Conservation (phyloP, 2,113 vertebrate species). For the Pygathrix nemaeus region DNA sequence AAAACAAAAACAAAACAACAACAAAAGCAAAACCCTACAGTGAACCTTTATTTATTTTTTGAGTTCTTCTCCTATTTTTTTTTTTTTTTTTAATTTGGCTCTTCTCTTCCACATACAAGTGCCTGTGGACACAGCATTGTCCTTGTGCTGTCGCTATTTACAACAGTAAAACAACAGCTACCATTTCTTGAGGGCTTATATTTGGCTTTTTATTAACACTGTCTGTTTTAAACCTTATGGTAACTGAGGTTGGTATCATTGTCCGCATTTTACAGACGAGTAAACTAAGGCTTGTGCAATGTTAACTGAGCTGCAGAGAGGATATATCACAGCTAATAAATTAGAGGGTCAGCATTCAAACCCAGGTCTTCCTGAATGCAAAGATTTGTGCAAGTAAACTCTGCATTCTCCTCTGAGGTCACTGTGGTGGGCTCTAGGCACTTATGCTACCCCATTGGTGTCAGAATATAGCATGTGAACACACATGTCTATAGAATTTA, state of each 20-base stretch:
- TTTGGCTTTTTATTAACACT: neutral
- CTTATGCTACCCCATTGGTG: neutral
- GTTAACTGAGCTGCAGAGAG: neutral
- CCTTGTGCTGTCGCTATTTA: neutral
- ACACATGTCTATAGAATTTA: neutral
- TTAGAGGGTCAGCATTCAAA: neutral
- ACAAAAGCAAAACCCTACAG: too few relatives aligned
- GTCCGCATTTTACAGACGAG: neutral
- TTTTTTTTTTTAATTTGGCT: neutral
- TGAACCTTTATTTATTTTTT: neutral
- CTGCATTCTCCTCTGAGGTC: neutral
- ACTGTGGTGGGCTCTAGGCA: neutral
- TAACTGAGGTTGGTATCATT: neutral
- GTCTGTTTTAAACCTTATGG: neutral
- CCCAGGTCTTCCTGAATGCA: neutral
- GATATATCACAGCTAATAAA: neutral
- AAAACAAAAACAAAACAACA: too few relatives aligned
- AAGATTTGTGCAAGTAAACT: neutral
- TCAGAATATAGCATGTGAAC: neutral
- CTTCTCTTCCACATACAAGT: neutral
- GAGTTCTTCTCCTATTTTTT: neutral
- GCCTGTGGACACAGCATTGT: neutral
- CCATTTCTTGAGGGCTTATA: neutral
- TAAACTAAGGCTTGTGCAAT: neutral
- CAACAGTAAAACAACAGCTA: neutral